phyloP scores from a whole-genome alignment of 2,797 vertebrate species.

The Vultur gryphus region DNA sequence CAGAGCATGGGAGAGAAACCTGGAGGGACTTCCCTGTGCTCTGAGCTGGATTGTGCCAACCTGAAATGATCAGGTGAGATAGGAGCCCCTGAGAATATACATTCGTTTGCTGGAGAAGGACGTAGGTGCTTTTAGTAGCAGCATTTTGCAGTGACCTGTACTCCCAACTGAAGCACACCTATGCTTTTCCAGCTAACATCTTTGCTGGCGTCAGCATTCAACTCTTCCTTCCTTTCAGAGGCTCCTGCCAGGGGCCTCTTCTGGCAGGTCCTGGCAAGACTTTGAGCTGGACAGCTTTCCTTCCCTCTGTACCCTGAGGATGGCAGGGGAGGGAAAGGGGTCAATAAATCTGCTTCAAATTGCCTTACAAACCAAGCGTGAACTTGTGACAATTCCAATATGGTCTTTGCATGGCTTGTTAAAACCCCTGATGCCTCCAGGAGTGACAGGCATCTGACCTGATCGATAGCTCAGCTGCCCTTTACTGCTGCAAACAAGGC shows the following conservation, averaged over 20 bases:
- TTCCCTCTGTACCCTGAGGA: not conserved
- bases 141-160: not conserved
- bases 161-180: accelerated
- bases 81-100: not conserved
- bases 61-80: not conserved
- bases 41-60: not conserved
- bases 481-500: not conserved
- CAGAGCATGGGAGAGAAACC: not conserved
- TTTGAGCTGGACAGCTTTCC: not conserved
- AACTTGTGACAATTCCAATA: conserved; percentile 15
- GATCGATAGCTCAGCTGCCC: conserved; percentile 10
- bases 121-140: no score
- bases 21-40: not conserved
- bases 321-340: not conserved
- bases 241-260: not conserved
- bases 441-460: not conserved
- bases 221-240: not conserved
- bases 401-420: not conserved
- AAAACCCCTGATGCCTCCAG: not conserved
- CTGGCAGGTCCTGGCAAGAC: not conserved
- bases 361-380: not conserved
- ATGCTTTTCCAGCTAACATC: not conserved
- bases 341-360: conserved; percentile 23
- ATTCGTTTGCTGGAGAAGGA: not conserved
- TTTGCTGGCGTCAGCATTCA: not conserved